Base-by-base conservation (phyloP, 2,888 invertebrate species). In the Neocrepidodera transversa region DNA sequence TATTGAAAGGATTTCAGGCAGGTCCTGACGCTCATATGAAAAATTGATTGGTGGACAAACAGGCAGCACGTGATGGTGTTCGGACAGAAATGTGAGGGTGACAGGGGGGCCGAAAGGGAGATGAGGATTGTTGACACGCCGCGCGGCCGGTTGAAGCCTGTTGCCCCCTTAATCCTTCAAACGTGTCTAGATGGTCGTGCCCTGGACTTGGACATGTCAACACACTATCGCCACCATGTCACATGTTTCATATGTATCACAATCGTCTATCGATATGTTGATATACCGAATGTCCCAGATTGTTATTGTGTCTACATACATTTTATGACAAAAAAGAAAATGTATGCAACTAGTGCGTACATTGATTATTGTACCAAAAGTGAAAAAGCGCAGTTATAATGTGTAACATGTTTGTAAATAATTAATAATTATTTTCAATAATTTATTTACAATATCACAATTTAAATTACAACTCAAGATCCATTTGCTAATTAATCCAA, bases 171-270 rank as follows among this genome's bases (percentile, higher is more conserved):
- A 77, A 77, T 76, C 76, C 76, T 63, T 53, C 60, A 73, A 71
- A 77, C 76, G 76, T 77, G 76, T 76, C 73, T 74, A 71, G 67
- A 68, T 71, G 71, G 71, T 74, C 74, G 74, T 74, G 75, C 73
- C 74, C 71, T 68, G 75, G 76, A 73, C 76, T 74, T 70, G 70
- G 69, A 70, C 68, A 73, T 76, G 76, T 75, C 75, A 76, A 60
- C 55, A 76, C 72, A 71, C 73, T 71, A 68, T 70, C 66, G 72
- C 71, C 74, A 72, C 67, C 71, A 74, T 74, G 75, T 73, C 75
- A 74, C 68, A 68, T 69, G 47, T 52, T 47, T 60, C 60, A 30
- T 30, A 30, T 30, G 2, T n/a, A 35, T 20, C 23, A n/a, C 20
- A 40, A 16, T 43, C 23, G 14, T 13, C 43, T 4, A n/a, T 11